These are phyloP conservation scores for Rhagophthalmus giganteus DNA, from an alignment of 2,888 invertebrate genomes.

Conservation along the genomic window DNA sequence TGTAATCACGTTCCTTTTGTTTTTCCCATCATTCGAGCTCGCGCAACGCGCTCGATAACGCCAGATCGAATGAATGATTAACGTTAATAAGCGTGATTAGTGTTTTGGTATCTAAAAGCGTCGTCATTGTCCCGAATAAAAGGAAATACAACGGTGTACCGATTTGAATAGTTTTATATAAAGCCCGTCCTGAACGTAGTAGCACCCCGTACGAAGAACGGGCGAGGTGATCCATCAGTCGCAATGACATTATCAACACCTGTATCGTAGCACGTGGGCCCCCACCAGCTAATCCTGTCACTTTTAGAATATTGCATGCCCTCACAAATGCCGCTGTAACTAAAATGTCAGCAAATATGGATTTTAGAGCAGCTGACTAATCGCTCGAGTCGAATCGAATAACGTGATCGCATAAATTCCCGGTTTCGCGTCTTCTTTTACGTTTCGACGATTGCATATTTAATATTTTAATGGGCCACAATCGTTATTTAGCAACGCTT, in stretches of 20 bases:
- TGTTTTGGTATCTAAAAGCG: not conserved
- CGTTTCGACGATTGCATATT: slow-evolving; percentile 14
- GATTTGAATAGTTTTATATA: slow-evolving; percentile 6
- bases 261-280: slow-evolving; percentile 41
- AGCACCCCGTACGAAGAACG: no score
- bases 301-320: slow-evolving; percentile 21
- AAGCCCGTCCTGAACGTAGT: slow-evolving; percentile 2
- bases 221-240: slow-evolving; percentile 42
- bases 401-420: not conserved
- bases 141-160: not conserved
- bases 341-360: slow-evolving; percentile 24
- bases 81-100: not conserved
- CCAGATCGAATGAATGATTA: not conserved
- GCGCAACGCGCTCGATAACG: no score
- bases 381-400: not conserved
- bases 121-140: not conserved
- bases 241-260: slow-evolving; percentile 46
- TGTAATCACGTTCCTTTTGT: no score
- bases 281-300: slow-evolving; percentile 28
- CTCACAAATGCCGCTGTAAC: slow-evolving; percentile 14
- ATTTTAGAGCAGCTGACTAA: slow-evolving; percentile 12
- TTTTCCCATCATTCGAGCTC: no score
- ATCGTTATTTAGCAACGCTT: slow-evolving; percentile 15
- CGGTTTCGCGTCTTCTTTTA: slow-evolving; percentile 15
- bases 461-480: slow-evolving; percentile 16